Evolutionary conservation across 2,888 invertebrate species (phyloP), one percentile per base, ranked within the genome.

Genomic region (Chymomyza caudatula): DNA sequence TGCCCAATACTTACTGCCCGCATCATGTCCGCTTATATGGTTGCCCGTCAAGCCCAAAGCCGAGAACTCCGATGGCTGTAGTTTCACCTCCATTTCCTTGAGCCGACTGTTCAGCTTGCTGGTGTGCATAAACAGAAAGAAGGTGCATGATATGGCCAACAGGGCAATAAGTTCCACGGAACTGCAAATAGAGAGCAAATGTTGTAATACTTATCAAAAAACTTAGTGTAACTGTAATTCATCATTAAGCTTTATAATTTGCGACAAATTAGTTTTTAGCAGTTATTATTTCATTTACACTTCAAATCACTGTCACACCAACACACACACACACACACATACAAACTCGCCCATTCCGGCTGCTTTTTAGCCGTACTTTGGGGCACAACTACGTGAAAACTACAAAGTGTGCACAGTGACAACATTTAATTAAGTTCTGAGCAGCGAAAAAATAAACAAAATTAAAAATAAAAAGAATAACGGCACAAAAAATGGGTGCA

Each of bases 61-160:
- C 72, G 90, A 90, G 70, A 92, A 91, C 73, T 92, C 92, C 64
- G 93, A 93, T 49, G 94, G 93, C 83, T 94, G 94, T 74, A 95
- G 92, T 88, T 93, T 93, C 57, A 94, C 93, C 90, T 96, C 94
- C 95, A 96, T 96, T 89, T 95, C 94, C 71, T 93, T 93, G 73
- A 96, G 92, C 89, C 95, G 94, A 70, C 95, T 95, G 91, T 95
- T 95, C 69, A 96, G 91, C 89, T 95, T 95, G 78, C 95, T 92
- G 58, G 96, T 96, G 92, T 96, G 96, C 74, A 96, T 92, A 90
- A 96, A 96, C 82, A 96, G 93, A 91, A 96, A 96, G 85, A 96
- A 91, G 1, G 96, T 96, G 84, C 95, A 95, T 54, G 96, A 96
- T 71, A 96, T 93, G 37, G 96, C 96, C 86, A 96, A 92, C 73